A percentile compares a stretch with the other conserved stretches of the same genome.
Evolutionary conservation across 37 sponge, comb jelly and placozoan genomes (phyloP).

Genomic region (Eunapius fragilis): DNA sequence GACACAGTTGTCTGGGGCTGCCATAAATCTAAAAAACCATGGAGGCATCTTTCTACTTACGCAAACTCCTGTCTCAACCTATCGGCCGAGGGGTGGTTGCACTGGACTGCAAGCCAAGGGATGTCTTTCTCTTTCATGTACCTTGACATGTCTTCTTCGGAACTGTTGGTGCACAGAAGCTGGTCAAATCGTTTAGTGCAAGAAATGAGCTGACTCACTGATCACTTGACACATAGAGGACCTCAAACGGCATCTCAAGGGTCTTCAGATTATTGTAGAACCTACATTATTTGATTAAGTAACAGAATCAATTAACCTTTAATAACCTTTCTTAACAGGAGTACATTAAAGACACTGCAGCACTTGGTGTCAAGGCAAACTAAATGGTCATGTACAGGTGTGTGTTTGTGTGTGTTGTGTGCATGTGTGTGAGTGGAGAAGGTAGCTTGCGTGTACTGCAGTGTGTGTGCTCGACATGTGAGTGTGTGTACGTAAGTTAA

Average conservation of each 20-base stretch:
- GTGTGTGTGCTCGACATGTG: too few relatives aligned
- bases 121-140: constrained; percentile 73
- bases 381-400: too few relatives aligned
- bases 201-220: constrained; percentile 47
- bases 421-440: too few relatives aligned
- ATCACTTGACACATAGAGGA: constrained; percentile 82
- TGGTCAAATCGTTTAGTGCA: neutral
- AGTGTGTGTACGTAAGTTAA: too few relatives aligned
- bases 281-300: constrained; percentile 12
- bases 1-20: too few relatives aligned
- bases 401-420: too few relatives aligned
- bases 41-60: constrained; percentile 7
- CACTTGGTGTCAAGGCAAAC: too few relatives aligned
- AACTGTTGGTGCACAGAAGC: constrained; percentile 1
- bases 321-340: too few relatives aligned
- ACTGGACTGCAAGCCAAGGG: constrained; percentile 55
- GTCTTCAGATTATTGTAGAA: constrained; percentile 74
- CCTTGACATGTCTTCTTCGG: constrained; percentile 66
- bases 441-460: too few relatives aligned
- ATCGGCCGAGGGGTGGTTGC: constrained; percentile 36
- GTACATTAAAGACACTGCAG: too few relatives aligned
- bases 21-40: neutral
- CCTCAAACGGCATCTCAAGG: constrained; percentile 53
- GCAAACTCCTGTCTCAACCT: constrained; percentile 50
- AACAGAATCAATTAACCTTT: too few relatives aligned